A percentile compares a stretch with the other conserved stretches of the same genome.
phyloP scores from a whole-genome alignment of 2,888 invertebrate species.

The Schrankia costaestrigalis region DNA sequence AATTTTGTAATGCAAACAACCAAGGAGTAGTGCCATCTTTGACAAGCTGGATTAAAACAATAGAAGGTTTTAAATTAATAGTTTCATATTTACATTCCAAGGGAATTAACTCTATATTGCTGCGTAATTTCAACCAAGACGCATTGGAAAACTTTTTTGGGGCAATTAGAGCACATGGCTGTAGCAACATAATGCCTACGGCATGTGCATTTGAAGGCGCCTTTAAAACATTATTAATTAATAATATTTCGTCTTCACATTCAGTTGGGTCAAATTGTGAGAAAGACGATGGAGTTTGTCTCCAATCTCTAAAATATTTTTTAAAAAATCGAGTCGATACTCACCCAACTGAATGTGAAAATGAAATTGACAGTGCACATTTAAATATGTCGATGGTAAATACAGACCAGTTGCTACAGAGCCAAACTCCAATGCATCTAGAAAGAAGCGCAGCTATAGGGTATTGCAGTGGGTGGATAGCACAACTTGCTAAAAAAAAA shows the following conservation, averaged over 20 bases:
- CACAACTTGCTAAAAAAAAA: slow-evolving; percentile 9
- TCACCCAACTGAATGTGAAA: not conserved
- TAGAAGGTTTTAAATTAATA: slow-evolving; percentile 5
- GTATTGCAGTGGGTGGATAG: slow-evolving; percentile 21
- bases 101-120: not conserved
- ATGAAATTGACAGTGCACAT: not conserved
- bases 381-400: not conserved
- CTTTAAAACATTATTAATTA: slow-evolving; percentile 4
- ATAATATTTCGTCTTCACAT: slow-evolving; percentile 6
- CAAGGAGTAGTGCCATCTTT: slow-evolving; percentile 5
- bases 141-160: slow-evolving; percentile 10
- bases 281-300: not conserved
- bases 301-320: not conserved
- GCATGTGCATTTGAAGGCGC: slow-evolving; percentile 6
- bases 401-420: not conserved
- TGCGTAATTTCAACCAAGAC: slow-evolving; percentile 9
- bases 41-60: slow-evolving; percentile 3
- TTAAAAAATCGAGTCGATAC: not conserved
- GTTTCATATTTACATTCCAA: not conserved
- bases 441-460: slow-evolving; percentile 16
- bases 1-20: not conserved
- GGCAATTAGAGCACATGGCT: slow-evolving; percentile 7
- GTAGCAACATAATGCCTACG: slow-evolving; percentile 6
- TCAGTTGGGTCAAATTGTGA: slow-evolving; percentile 1
- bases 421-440: not conserved